Base-by-base conservation (phyloP, 2,113 vertebrate genomes). In the Nothoprocta perdicaria region DNA sequence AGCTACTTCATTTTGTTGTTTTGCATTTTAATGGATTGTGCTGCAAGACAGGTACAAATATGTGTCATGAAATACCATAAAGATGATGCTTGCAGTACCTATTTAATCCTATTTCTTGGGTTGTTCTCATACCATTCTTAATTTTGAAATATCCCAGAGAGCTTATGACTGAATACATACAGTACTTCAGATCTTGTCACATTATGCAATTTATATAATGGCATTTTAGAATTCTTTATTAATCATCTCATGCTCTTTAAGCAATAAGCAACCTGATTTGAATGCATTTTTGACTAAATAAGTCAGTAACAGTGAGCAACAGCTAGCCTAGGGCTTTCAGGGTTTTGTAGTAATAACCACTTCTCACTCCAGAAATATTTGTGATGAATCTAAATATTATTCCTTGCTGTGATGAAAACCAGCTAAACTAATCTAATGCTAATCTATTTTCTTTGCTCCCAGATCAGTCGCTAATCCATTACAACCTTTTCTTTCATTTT, bases 1-100 rank as follows among this genome's bases (percentile, higher is more conserved):
- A 92, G 88, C 27, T 76, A 68, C 50, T 95, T 95, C 80, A 77
- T 93, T 93, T 60, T 68, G 90, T 94, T 90, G 86, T 84, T 82
- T 75, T 73, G 10, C 43, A 65, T 86, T 77, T 68, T 72, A 60
- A 53, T 55, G 9, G 60, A 24, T 68, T 76, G 29, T 57, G 24
- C 19, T 86, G 14, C 65, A 61, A 63, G 55, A 79, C 14, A 63
- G 58, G 15, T 53, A 12, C 41, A 57, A 66, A 18, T 45, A 82
- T 16, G 26, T 77, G 23, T 58, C 29, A 6, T 77, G 61, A 73
- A 66, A 6, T 66, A 31, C 26, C n/a, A 41, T 2, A 1, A 90
- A 57, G 6, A 3, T 23, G 9, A 80, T 58, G 67, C 48, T 67
- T 66, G 16, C 14, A n/a, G 14, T 27, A 35, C 16, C 31, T 66